Evolutionary conservation across 2,113 vertebrate species (phyloP).

Genomic region (Boleophthalmus pectinirostris): DNA sequence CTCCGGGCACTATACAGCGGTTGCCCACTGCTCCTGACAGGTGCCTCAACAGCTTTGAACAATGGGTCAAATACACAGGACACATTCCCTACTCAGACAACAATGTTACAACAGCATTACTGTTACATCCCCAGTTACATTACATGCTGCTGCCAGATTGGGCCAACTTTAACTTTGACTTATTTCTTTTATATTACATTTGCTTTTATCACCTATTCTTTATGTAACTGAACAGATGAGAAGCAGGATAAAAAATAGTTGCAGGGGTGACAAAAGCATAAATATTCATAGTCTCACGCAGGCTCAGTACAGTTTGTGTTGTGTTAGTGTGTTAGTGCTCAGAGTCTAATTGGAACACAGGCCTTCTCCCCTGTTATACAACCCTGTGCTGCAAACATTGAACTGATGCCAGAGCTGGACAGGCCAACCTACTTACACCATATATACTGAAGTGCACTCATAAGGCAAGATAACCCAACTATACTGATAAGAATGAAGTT

Average conservation of each 20-base stretch:
- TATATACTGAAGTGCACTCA: neutral
- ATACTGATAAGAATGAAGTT: neutral
- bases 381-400: slow-evolving; percentile 1
- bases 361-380: slow-evolving; percentile 3
- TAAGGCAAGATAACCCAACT: neutral
- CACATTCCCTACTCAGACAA: neutral
- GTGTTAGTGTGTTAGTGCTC: neutral
- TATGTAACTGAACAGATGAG: neutral
- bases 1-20: too few species aligned
- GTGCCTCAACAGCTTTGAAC: neutral
- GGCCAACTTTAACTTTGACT: neutral
- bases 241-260: neutral
- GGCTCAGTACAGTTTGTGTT: neutral
- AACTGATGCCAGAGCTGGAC: slow-evolving; percentile 4
- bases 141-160: neutral
- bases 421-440: slow-evolving; percentile 5
- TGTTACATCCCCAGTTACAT: too few species aligned
- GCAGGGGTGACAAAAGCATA: slow-evolving; percentile 11
- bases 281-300: slow-evolving; percentile 12
- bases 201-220: neutral
- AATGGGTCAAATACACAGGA: neutral
- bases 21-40: too few species aligned
- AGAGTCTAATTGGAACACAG: slow-evolving; percentile 5
- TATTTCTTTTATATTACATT: neutral
- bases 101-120: too few species aligned